Percentiles rank a stretch among this genome's conserved stretches.
These are phyloP conservation scores for Cerceris rybyensis DNA, from an alignment of 2,888 invertebrate species.

Conservation along the genomic window DNA sequence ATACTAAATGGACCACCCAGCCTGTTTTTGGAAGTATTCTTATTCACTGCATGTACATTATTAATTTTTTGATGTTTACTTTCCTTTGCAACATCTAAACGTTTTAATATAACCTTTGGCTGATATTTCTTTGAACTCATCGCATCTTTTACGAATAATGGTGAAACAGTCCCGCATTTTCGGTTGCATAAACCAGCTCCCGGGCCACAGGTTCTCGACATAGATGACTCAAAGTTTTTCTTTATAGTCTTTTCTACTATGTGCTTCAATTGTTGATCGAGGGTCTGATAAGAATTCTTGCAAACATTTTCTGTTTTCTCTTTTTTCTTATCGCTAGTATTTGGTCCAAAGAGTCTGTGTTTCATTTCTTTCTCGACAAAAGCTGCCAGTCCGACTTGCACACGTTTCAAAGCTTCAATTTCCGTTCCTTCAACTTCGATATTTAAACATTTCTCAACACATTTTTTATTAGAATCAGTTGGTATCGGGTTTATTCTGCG, in stretches of 20 bases:
- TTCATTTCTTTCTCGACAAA: slow-evolving; percentile 76
- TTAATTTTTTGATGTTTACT: slow-evolving; percentile 62
- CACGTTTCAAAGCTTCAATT: slow-evolving; percentile 70
- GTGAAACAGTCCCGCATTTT: slow-evolving; percentile 62
- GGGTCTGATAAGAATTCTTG: slow-evolving; percentile 41
- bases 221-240: slow-evolving; percentile 73
- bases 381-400: slow-evolving; percentile 73
- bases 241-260: slow-evolving; percentile 77
- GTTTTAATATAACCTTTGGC: slow-evolving; percentile 72
- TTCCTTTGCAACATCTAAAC: slow-evolving; percentile 65
- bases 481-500: slow-evolving; percentile 70
- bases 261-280: slow-evolving; percentile 74
- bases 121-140: slow-evolving; percentile 73
- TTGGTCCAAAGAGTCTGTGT: slow-evolving; percentile 50
- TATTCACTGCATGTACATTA: slow-evolving; percentile 57
- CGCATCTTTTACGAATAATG: slow-evolving; percentile 70
- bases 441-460: slow-evolving; percentile 75
- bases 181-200: slow-evolving; percentile 12
- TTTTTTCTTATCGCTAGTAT: slow-evolving; percentile 1
- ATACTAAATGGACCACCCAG: slow-evolving; percentile 55
- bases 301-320: slow-evolving; percentile 17
- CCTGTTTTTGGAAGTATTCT: slow-evolving; percentile 38
- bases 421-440: slow-evolving; percentile 78
- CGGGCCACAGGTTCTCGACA: slow-evolving; percentile 29
- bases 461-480: slow-evolving; percentile 58